These are phyloP conservation scores for Gambusia affinis DNA, from an alignment of 2,113 vertebrate species.

Conservation along the genomic window DNA sequence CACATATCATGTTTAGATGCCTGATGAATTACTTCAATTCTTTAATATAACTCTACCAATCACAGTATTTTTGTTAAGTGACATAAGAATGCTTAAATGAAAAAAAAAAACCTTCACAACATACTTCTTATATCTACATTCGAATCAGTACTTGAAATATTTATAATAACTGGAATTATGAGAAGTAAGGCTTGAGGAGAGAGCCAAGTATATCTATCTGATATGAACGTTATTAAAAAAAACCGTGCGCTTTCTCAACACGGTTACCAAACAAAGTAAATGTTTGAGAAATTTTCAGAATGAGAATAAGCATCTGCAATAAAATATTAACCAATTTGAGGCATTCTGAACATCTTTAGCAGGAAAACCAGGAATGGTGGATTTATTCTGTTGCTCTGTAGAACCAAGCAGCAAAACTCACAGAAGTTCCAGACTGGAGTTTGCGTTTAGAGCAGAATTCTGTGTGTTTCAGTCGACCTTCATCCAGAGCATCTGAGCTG, in stretches of 20 bases:
- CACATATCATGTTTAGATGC: constrained; percentile 1
- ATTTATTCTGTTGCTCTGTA: background rate
- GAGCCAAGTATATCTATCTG: too few relatives aligned
- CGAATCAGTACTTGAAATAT: too few relatives aligned
- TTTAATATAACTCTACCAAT: background rate
- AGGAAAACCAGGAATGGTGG: background rate
- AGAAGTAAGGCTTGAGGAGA: too few relatives aligned
- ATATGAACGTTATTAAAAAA: too few relatives aligned
- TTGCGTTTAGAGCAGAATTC: constrained; percentile 82
- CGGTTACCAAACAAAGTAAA: too few relatives aligned
- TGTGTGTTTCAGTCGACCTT: constrained; percentile 53
- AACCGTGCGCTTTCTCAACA: too few relatives aligned
- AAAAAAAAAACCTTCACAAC: too few relatives aligned
- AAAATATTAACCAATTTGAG: background rate
- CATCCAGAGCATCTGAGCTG: constrained; percentile 61
- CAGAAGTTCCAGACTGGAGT: constrained; percentile 68
- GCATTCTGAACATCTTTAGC: background rate
- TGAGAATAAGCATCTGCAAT: background rate
- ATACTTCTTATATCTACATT: too few relatives aligned
- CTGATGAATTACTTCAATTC: background rate
- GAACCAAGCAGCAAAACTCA: constrained; percentile 60
- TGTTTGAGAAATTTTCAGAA: too few relatives aligned
- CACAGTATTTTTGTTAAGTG: background rate
- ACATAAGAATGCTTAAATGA: background rate
- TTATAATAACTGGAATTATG: too few relatives aligned